These are phyloP conservation scores for Lasiommata megera DNA, from an alignment of 2,888 invertebrate species.

Conservation along the genomic window DNA sequence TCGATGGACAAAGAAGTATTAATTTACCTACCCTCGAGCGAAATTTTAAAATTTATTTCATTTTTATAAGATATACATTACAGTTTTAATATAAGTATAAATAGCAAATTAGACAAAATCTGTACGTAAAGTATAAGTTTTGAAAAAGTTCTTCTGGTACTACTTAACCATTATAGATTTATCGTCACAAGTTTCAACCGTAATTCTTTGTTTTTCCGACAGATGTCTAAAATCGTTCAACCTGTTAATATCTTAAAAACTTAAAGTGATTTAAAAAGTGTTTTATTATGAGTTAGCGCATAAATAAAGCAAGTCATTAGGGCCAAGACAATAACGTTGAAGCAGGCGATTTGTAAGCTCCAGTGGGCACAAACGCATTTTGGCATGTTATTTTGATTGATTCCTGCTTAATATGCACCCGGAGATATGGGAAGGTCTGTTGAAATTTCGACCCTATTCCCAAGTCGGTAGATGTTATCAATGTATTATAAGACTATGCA, in stretches of 20 bases:
- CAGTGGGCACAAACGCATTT: slow-evolving; percentile 46
- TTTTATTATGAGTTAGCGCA: slow-evolving; percentile 19
- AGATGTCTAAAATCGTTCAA: not conserved
- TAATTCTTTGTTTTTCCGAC: no score
- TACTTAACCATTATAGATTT: no score
- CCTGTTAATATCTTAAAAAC: slow-evolving; percentile 3
- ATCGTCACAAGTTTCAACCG: no score
- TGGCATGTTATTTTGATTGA: slow-evolving; percentile 50
- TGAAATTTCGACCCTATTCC: slow-evolving; percentile 35
- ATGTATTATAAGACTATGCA: slow-evolving; percentile 16
- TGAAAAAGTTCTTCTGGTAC: no score
- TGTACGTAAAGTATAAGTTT: no score
- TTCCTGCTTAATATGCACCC: slow-evolving; percentile 52
- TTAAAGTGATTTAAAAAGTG: slow-evolving; percentile 14
- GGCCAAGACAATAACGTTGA: slow-evolving; percentile 49
- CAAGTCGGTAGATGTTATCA: slow-evolving; percentile 9
- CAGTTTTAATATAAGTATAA: no score
- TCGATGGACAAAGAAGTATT: no score
- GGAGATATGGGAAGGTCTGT: slow-evolving; percentile 32
- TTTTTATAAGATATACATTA: no score
- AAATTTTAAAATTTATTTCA: no score
- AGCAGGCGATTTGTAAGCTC: slow-evolving; percentile 56
- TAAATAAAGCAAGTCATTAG: slow-evolving; percentile 47
- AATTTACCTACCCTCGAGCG: no score
- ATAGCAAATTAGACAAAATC: no score